These are phyloP conservation scores for Trididemnum nubilum DNA, from an alignment of 23 tunicate species.

Conservation along the genomic window DNA sequence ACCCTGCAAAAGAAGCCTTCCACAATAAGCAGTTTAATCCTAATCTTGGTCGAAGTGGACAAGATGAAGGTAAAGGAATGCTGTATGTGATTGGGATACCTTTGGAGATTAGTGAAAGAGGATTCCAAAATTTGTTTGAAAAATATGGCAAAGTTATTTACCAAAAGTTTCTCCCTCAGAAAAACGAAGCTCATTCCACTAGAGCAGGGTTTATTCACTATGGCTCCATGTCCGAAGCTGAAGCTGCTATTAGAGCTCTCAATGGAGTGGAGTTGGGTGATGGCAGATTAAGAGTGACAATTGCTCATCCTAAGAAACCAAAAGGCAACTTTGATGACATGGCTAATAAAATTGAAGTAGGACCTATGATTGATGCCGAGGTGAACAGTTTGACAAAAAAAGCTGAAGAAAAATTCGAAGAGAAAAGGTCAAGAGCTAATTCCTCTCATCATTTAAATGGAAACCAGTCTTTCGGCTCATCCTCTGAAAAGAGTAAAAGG, in stretches of 20 bases:
- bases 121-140: constrained; percentile 29
- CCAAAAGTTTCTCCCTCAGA: constrained; percentile 16
- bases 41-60: constrained; percentile 17
- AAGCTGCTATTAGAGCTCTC: constrained; percentile 27
- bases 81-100: constrained; percentile 44
- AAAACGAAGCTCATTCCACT: not conserved
- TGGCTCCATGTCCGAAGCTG: constrained; percentile 26
- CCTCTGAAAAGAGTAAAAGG: no score
- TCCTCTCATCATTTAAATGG: no score
- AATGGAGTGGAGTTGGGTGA: constrained; percentile 28
- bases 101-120: constrained; percentile 29
- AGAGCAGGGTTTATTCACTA: constrained; percentile 37
- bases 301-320: not conserved
- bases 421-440: no score
- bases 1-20: constrained; percentile 34
- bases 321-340: not conserved
- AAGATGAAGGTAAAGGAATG: not conserved
- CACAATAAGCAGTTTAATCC: constrained; percentile 34
- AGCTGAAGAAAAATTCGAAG: constrained; percentile 26
- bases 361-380: constrained; percentile 41
- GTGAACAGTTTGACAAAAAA: constrained; percentile 3
- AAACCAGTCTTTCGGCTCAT: no score
- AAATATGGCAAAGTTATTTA: constrained; percentile 32
- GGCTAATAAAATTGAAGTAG: constrained; percentile 22
- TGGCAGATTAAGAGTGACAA: constrained; percentile 2